Base-by-base conservation (phyloP, 2,113 vertebrate genomes). In the Paedocypris sp. region DNA sequence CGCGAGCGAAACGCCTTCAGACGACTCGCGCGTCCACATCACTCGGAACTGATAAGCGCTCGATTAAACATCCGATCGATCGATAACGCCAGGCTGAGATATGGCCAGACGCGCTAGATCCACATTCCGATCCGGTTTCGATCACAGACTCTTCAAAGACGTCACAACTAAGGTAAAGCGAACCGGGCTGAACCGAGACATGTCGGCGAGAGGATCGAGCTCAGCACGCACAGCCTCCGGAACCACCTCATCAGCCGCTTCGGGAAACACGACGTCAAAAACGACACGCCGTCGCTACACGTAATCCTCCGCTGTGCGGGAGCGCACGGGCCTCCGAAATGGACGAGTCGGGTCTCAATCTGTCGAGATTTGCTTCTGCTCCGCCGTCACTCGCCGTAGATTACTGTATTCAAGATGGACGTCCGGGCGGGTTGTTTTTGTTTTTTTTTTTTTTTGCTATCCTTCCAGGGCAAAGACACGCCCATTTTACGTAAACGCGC, bases 321-420 rank as follows among this genome's bases (percentile, higher is more conserved):
- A 10, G 26, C 2, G 53, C 11, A 19, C 33, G 12, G 47, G 31
- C 12, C 12, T 20, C 47, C 35, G 51, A 36, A 51, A 50, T 28
- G 29, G 18, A 28, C 15, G 23, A 23, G 20, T 36, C 50, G 19
- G 31, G 47, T 42, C 26, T 62, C 26, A 23, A 6, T 33, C 19
- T 38, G 43, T 20, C 13, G 11, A 25, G 13, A 33, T 41, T 43
- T 52, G 25, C 48, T 50, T 56, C 29, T 60, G 13, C 35, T 42
- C 42, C 31, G 28, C 47, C 41, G 51, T 65, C 61, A 68, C 31
- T 66, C 62, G 57, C 62, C 60, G 50, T 57, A 56, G 56, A 43
- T 47, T 70, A 72, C 70, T 58, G 66, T 66, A 68, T 72, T 58
- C 70, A 72, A 72, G 70, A 72, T 68, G 66, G 70, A 67, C 54